Conservation (phyloP, 2,888 invertebrate genomes). For the Cheilosia soror region DNA sequence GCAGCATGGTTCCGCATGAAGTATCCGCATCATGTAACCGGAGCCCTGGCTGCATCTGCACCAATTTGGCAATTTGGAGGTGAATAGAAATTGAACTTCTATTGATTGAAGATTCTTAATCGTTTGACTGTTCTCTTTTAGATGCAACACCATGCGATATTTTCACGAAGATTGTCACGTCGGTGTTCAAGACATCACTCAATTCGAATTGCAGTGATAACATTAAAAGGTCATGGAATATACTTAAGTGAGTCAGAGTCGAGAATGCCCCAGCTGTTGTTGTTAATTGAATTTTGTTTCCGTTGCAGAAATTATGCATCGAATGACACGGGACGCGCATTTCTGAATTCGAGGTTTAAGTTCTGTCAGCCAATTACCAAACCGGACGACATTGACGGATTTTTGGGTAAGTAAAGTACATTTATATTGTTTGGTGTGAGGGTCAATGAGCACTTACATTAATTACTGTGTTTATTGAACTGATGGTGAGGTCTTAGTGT, state of each 20-base stretch:
- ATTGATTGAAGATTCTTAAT: not conserved
- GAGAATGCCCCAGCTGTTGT: slow-evolving; percentile 9
- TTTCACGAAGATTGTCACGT: slow-evolving; percentile 91
- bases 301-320: slow-evolving; percentile 84
- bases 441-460: not conserved
- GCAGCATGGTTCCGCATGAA: slow-evolving; percentile 98
- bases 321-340: slow-evolving; percentile 87
- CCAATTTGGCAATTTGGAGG: slow-evolving; percentile 94
- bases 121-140: slow-evolving; percentile 23
- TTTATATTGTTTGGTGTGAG: not conserved
- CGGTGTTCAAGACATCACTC: slow-evolving; percentile 86
- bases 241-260: slow-evolving; percentile 86
- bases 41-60: slow-evolving; percentile 96
- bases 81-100: not conserved
- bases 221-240: slow-evolving; percentile 91
- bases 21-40: slow-evolving; percentile 94
- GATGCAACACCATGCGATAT: slow-evolving; percentile 90
- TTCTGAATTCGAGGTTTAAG: slow-evolving; percentile 89
- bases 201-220: slow-evolving; percentile 87
- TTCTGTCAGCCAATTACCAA: slow-evolving; percentile 88
- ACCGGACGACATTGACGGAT: slow-evolving; percentile 84
- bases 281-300: slow-evolving; percentile 51
- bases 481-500: not conserved
- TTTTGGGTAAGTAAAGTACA: slow-evolving; percentile 76
- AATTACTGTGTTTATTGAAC: not conserved